Conservation (phyloP, 2,797 vertebrate species). For the Buceros bicornis region DNA sequence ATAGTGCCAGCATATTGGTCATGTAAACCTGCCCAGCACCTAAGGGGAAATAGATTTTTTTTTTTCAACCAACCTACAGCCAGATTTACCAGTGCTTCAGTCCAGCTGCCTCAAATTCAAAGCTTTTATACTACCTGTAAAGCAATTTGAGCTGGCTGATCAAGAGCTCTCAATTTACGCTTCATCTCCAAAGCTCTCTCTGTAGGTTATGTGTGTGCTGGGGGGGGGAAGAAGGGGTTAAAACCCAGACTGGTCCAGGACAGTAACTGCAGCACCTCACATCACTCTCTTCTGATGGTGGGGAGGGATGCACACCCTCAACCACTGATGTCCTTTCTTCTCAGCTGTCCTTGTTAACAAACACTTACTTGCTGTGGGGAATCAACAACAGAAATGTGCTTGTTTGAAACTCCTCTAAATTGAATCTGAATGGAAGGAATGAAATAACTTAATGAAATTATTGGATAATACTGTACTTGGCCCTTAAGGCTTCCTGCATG, state of each 20-base stretch:
- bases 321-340: not conserved
- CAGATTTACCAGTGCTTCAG: not conserved
- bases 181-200: not conserved
- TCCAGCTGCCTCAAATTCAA: not conserved
- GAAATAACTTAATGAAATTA: not conserved
- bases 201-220: not conserved
- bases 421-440: not conserved
- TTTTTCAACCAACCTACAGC: not conserved
- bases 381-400: not conserved
- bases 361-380: not conserved
- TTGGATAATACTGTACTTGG: not conserved
- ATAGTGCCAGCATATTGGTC: fast-evolving
- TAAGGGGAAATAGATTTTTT: not conserved
- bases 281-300: not conserved
- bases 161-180: not conserved
- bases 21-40: not conserved
- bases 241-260: not conserved
- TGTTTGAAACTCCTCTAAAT: not conserved
- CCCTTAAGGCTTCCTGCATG: not conserved
- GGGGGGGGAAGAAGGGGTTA: not conserved
- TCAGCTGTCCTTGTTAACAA: not conserved
- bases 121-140: not conserved
- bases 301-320: not conserved
- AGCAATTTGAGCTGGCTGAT: not conserved
- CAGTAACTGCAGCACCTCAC: not conserved